Evolutionary conservation across 2,797 vertebrate genomes (phyloP), one percentile per base, ranked within the genome.

Genomic region (Anisognathus igniventris): DNA sequence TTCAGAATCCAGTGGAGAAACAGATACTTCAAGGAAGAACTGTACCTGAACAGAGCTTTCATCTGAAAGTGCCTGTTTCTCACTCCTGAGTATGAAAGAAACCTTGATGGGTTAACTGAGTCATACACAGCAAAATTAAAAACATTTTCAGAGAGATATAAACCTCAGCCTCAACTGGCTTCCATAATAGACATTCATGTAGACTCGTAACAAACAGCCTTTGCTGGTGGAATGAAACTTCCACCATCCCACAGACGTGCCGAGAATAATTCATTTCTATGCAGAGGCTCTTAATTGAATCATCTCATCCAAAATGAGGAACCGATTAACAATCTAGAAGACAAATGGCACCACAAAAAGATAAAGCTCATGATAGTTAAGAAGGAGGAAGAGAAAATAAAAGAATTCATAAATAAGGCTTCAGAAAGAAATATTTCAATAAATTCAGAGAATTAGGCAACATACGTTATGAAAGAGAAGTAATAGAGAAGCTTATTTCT

Each of bases 231-330:
- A 93, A 75, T 50, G 81, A 81, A 92, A 84, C 10, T 72, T 88
- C 33, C 7, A 47, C 53, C 61, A 22, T 54, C 54, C 18, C 27
- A 74, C 14, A 30, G n/a, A 61, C 1, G 0, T 76, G 71, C 11
- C 73, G 51, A 87, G 62, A 71, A 51, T 91, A 92, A 91, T 85
- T 79, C 16, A 66, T 79, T 81, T 91, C 71, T 79, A 35, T 44
- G 44, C 56, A 91, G 81, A 78, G 33, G 24, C 7, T 92, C 67
- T 91, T 87, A 92, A 76, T 37, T 95, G 58, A 85, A 93, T 54
- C 24, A 89, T 76, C 51, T 68, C 9, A 50, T 42, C 51, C 74
- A 84, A 89, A 94, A 87, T 75, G 47, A 93, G 44, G 70, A 91
- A 89, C 39, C 6, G 14, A 78, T 87, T 84, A 95, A 68, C 74